Evolutionary conservation across 2,888 invertebrate genomes (phyloP).

Genomic region (Endotricha flammealis): DNA sequence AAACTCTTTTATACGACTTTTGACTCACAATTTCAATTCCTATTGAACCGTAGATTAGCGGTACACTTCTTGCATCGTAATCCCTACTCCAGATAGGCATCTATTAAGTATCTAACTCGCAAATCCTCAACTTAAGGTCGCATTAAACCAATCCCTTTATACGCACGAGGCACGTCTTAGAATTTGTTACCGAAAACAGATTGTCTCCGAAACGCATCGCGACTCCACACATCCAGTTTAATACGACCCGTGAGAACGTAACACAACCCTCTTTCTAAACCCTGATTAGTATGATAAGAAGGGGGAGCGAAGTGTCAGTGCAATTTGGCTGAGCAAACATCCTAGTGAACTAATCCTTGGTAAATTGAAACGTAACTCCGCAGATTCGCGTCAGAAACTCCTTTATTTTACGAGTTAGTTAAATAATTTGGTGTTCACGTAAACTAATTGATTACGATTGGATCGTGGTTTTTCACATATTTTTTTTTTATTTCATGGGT

Average conservation of each 20-base stretch:
- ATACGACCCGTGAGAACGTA: slow-evolving; percentile 16
- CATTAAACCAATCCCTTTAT: slow-evolving; percentile 40
- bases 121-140: slow-evolving; percentile 35
- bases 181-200: slow-evolving; percentile 39
- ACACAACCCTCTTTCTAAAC: slow-evolving; percentile 9
- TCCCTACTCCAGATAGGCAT: slow-evolving; percentile 33
- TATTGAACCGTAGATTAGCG: slow-evolving; percentile 1
- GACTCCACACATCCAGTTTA: slow-evolving; percentile 23
- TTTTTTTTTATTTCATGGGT: too few species aligned
- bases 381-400: slow-evolving; percentile 29
- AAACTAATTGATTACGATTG: slow-evolving; percentile 11
- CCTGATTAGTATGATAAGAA: slow-evolving; percentile 8
- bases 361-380: slow-evolving; percentile 45
- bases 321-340: slow-evolving; percentile 21
- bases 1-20: background rate
- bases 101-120: slow-evolving; percentile 37
- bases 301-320: slow-evolving; percentile 13
- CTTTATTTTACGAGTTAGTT: slow-evolving; percentile 23
- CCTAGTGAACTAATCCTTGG: slow-evolving; percentile 35
- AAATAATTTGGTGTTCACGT: slow-evolving; percentile 13
- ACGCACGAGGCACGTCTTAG: slow-evolving; percentile 38
- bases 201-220: slow-evolving; percentile 28
- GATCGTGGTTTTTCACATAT: too few species aligned
- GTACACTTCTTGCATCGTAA: slow-evolving; percentile 22
- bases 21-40: background rate